These are phyloP conservation scores for Etheostoma perlongum DNA, from an alignment of 2,797 vertebrate genomes.

Conservation along the genomic window DNA sequence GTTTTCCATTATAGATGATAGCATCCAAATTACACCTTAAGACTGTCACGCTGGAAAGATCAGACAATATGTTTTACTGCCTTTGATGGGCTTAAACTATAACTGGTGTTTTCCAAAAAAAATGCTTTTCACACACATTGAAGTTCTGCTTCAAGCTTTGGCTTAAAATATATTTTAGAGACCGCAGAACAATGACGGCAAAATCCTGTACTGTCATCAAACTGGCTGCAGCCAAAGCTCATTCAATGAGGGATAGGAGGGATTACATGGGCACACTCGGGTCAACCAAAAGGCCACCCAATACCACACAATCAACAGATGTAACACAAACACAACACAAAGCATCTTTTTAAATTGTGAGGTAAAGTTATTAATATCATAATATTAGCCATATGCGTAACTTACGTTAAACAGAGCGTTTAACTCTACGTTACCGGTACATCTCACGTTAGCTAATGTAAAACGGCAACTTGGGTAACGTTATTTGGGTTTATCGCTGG, in stretches of 20 bases:
- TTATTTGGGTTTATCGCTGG: background rate
- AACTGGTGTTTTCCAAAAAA: background rate
- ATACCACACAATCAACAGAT: slow-evolving; percentile 6
- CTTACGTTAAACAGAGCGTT: no score
- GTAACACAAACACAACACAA: background rate
- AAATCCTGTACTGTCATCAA: slow-evolving; percentile 75
- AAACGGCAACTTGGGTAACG: background rate
- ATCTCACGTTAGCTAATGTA: background rate
- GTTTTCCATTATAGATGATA: slow-evolving; percentile 88
- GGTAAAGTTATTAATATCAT: no score
- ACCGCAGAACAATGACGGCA: slow-evolving; percentile 49
- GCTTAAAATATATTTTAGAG: background rate
- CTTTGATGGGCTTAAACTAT: background rate
- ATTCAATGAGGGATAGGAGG: slow-evolving; percentile 65
- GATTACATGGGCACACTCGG: slow-evolving; percentile 46
- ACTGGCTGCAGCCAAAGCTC: slow-evolving; percentile 47
- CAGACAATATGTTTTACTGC: background rate
- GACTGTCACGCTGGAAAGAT: slow-evolving; percentile 33
- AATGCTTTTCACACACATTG: slow-evolving; percentile 4
- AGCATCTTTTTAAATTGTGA: background rate
- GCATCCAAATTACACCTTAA: slow-evolving; percentile 28
- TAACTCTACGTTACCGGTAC: background rate
- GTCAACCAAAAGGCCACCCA: slow-evolving; percentile 20
- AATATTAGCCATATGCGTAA: background rate
- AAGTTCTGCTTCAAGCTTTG: background rate